These are phyloP conservation scores for Turritopsis rubra DNA, from an alignment of 30 jellyfish, hydroid and myxozoan genomes.

Conservation along the genomic window DNA sequence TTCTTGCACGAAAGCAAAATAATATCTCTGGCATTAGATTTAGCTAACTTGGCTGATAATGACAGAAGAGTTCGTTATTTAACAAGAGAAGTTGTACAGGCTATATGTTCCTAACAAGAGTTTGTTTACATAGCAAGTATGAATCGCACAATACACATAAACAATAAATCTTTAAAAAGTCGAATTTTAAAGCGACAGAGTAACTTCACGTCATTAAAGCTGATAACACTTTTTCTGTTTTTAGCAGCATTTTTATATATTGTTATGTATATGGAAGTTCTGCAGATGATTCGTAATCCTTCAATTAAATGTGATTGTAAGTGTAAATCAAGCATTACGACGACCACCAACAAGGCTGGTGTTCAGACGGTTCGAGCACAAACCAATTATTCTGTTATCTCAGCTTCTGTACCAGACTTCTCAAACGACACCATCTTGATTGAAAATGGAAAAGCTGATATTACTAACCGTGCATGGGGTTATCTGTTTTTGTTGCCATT, in stretches of 20 bases:
- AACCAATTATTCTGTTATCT: background rate
- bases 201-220: background rate
- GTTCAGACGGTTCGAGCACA: background rate
- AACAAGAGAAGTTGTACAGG: too few relatives aligned
- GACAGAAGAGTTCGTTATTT: too few relatives aligned
- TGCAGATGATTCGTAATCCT: background rate
- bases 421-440: constrained; percentile 8
- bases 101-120: too few relatives aligned
- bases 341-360: background rate
- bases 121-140: too few relatives aligned
- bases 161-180: background rate
- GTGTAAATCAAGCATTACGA: background rate
- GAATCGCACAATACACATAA: background rate
- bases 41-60: too few relatives aligned
- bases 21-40: too few relatives aligned
- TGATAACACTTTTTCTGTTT: background rate
- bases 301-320: background rate
- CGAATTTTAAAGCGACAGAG: background rate
- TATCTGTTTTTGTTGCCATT: background rate
- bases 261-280: background rate
- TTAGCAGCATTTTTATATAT: background rate
- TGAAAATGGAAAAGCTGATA: background rate
- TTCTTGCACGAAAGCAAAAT: too few relatives aligned
- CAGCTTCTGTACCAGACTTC: constrained; percentile 9
- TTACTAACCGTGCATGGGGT: constrained; percentile 8